Conservation (phyloP, 2,797 vertebrate genomes). For the Catostomus latipinnis region DNA sequence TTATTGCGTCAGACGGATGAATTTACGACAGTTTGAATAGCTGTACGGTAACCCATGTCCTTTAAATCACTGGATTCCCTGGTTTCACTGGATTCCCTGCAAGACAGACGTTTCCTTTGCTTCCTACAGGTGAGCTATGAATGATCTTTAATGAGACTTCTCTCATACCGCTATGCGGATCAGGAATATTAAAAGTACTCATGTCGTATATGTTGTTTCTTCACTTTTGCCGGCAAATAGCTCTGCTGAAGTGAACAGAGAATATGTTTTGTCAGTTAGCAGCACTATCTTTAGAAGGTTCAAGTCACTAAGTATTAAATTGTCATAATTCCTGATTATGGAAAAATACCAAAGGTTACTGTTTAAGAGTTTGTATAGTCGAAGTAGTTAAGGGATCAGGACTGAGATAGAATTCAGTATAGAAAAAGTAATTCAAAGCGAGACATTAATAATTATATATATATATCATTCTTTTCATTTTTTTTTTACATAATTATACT, state of each 20-base stretch:
- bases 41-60: constrained; percentile 41
- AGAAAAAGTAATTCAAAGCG: no score
- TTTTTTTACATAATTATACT: no score
- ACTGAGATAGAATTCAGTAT: no score
- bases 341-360: neutral
- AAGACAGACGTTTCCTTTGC: constrained; percentile 36
- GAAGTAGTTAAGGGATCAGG: no score
- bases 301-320: neutral
- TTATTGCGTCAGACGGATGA: constrained; percentile 56
- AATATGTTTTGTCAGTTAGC: constrained; percentile 31
- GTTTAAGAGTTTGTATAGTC: no score
- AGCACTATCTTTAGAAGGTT: neutral
- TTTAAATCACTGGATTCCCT: neutral
- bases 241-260: neutral
- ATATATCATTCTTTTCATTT: no score
- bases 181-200: neutral
- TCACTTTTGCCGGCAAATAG: neutral
- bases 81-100: constrained; percentile 17
- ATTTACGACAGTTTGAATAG: constrained; percentile 15
- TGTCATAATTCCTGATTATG: neutral
- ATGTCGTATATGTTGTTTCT: neutral
- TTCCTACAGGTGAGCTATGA: constrained; percentile 32
- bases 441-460: no score
- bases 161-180: neutral
- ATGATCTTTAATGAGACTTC: neutral